Percentiles rank a stretch among this genome's conserved stretches.
Conservation (phyloP, 2,113 vertebrate genomes). For the Nothoprocta perdicaria region DNA sequence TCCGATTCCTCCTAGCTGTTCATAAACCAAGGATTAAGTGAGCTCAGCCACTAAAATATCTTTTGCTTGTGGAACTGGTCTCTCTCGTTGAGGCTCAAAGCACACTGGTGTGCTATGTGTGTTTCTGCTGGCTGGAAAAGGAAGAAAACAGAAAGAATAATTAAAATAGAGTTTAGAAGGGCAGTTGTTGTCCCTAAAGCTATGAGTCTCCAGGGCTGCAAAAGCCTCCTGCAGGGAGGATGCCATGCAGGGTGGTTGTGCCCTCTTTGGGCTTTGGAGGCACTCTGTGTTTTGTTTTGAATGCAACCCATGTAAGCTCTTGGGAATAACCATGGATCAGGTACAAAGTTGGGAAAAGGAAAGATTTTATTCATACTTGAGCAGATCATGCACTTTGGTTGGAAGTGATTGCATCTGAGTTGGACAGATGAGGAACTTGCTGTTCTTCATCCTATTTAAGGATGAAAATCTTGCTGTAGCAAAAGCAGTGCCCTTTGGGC, state of each 20-base stretch:
- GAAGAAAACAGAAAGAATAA: not conserved
- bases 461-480: not conserved
- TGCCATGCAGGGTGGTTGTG: not conserved
- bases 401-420: not conserved
- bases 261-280: not conserved
- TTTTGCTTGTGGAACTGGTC: no score
- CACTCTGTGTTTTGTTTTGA: accelerated
- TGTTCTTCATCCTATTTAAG: not conserved
- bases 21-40: no score
- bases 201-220: not conserved
- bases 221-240: not conserved
- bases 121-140: no score
- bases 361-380: not conserved
- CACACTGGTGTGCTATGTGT: no score
- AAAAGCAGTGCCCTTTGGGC: not conserved
- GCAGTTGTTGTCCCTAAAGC: not conserved
- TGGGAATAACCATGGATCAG: not conserved
- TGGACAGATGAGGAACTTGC: not conserved
- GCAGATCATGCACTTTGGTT: not conserved
- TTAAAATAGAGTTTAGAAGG: not conserved
- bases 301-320: not conserved
- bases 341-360: not conserved
- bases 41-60: no score
- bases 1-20: not conserved
- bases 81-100: no score